Evolutionary conservation across 2,113 vertebrate genomes (phyloP).

Genomic region (Prionailurus viverrinus): DNA sequence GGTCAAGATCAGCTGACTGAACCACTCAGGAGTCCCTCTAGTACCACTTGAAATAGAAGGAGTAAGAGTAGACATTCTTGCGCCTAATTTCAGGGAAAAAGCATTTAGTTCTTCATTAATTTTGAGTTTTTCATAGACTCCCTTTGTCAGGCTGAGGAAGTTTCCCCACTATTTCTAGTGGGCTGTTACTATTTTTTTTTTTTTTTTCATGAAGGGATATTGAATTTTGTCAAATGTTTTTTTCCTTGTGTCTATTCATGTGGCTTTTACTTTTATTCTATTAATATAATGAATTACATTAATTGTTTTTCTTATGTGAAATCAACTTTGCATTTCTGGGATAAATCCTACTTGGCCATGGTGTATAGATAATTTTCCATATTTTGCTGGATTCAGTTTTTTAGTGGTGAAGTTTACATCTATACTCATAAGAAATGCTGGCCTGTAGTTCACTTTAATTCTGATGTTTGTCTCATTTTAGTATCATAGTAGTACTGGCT

Average conservation of each 20-base stretch:
- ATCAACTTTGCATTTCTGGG: background rate
- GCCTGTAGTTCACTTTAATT: background rate
- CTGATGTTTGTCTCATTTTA: background rate
- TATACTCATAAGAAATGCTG: background rate
- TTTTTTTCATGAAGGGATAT: background rate
- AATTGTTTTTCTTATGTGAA: slow-evolving; percentile 7
- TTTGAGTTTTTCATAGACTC: background rate
- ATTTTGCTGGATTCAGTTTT: slow-evolving; percentile 14
- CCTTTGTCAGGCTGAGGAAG: background rate
- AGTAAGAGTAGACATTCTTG: background rate
- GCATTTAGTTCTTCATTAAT: background rate
- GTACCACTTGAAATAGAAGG: background rate
- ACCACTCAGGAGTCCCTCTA: background rate
- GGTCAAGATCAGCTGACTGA: too few relatives aligned
- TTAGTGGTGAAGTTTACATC: background rate
- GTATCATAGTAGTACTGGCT: background rate
- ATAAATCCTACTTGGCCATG: background rate
- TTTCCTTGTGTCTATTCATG: background rate
- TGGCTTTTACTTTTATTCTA: background rate
- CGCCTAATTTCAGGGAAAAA: background rate
- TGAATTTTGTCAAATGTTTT: background rate
- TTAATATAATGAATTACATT: background rate
- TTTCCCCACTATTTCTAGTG: background rate
- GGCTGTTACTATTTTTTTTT: background rate
- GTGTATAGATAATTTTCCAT: background rate